Conservation (phyloP, 2,888 invertebrate genomes). For the Carcina quercana region DNA sequence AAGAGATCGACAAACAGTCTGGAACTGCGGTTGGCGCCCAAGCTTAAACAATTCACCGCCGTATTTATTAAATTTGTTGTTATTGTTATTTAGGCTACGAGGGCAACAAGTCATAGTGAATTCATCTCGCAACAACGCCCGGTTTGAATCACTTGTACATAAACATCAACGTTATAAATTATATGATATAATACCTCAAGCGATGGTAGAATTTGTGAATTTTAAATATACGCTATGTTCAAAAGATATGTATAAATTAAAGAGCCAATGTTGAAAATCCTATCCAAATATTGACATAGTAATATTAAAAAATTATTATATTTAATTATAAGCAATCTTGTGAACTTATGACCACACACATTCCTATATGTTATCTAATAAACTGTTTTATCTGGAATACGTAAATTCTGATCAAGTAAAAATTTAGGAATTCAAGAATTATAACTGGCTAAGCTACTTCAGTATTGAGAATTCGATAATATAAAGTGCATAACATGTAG, state of each 20-base stretch:
- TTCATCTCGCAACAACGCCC: not conserved
- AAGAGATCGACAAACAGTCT: constrained; percentile 74
- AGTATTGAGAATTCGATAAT: constrained; percentile 62
- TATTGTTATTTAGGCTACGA: constrained; percentile 41
- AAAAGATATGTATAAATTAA: too few species aligned
- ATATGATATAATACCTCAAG: too few species aligned
- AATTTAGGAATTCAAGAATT: constrained; percentile 28
- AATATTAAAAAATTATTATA: too few species aligned
- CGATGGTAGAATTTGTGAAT: too few species aligned
- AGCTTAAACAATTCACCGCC: constrained; percentile 40
- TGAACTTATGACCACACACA: constrained; percentile 21
- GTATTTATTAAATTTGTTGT: constrained; percentile 42
- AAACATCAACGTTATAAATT: not conserved
- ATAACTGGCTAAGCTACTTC: constrained; percentile 31
- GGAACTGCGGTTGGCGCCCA: constrained; percentile 59
- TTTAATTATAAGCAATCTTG: constrained; percentile 12
- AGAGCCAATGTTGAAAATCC: too few species aligned
- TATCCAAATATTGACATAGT: too few species aligned
- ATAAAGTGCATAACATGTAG: constrained; percentile 38
- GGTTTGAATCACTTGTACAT: not conserved
- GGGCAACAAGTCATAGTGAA: constrained; percentile 18
- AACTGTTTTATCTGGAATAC: not conserved
- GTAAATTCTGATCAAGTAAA: constrained; percentile 17
- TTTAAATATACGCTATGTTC: too few species aligned
- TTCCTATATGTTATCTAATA: constrained; percentile 23